phyloP scores from a whole-genome alignment of 92 coral and sea anemone genomes.

The Porites evermanni region DNA sequence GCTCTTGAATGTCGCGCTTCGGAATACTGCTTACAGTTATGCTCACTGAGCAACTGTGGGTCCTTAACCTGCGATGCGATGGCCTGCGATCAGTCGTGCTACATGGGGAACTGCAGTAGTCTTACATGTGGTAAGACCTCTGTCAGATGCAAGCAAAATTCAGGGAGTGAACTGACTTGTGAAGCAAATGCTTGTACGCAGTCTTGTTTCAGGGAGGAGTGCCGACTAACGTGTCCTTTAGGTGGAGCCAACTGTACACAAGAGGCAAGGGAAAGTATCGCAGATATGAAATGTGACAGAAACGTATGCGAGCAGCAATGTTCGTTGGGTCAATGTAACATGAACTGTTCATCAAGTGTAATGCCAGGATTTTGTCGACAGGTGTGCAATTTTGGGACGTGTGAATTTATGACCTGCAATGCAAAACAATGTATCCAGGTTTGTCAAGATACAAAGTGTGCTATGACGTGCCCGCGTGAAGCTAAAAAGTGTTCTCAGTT shows the following conservation, averaged over 20 bases:
- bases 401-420: background rate
- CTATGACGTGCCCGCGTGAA: background rate
- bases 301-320: background rate
- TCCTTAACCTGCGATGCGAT: background rate
- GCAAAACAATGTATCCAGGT: conserved; percentile 3
- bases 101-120: background rate
- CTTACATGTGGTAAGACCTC: background rate
- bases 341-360: background rate
- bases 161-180: background rate
- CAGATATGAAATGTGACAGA: background rate
- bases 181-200: background rate
- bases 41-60: background rate
- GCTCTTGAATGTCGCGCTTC: background rate
- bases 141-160: background rate
- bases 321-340: background rate
- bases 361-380: background rate
- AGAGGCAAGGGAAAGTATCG: background rate
- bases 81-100: background rate
- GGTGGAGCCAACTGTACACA: background rate
- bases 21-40: background rate
- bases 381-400: background rate
- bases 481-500: background rate
- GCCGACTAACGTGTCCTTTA: background rate
- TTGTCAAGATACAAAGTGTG: background rate
- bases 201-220: background rate